Conservation (phyloP, 1,140 invertebrate species). For the Drosophila tropicalis region DNA sequence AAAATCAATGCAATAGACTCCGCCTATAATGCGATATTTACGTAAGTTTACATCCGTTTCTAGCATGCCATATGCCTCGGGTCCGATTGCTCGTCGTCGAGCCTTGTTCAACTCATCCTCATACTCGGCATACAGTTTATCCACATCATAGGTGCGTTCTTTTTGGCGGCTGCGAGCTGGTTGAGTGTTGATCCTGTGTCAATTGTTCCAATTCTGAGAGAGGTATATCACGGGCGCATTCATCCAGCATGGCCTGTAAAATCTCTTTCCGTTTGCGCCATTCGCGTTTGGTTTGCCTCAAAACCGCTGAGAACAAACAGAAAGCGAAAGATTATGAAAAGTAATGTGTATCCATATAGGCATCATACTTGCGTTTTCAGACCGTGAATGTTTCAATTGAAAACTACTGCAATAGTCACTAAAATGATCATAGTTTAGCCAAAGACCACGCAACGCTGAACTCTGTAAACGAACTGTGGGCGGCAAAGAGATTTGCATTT, state of each 20-base stretch:
- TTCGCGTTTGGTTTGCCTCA: conserved; percentile 75
- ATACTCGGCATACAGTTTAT: conserved; percentile 80
- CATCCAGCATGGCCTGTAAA: conserved; percentile 73
- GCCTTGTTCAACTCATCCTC: conserved; percentile 81
- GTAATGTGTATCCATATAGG: too few relatives aligned
- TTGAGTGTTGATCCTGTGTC: conserved; percentile 66
- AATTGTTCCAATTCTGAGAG: conserved; percentile 64
- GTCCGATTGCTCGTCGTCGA: conserved; percentile 72
- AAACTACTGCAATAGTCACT: conserved; percentile 84
- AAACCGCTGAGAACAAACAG: conserved; percentile 58
- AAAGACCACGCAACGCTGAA: conserved; percentile 85
- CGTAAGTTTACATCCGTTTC: conserved; percentile 87
- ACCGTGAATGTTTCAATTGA: conserved; percentile 65
- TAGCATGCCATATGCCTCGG: conserved; percentile 67
- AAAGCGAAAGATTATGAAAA: neutral
- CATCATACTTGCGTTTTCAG: conserved; percentile 64
- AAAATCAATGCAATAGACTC: conserved; percentile 87
- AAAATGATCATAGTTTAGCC: conserved; percentile 86
- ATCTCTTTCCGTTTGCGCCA: conserved; percentile 82
- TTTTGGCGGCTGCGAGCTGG: conserved; percentile 51
- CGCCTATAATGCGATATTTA: conserved; percentile 87
- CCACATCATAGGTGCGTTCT: conserved; percentile 71
- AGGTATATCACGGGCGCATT: conserved; percentile 60
- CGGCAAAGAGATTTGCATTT: conserved; percentile 85
- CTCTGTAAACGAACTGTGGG: conserved; percentile 84